Evolutionary conservation across 2,888 invertebrate genomes (phyloP).

Genomic region (Conomelus anceps): DNA sequence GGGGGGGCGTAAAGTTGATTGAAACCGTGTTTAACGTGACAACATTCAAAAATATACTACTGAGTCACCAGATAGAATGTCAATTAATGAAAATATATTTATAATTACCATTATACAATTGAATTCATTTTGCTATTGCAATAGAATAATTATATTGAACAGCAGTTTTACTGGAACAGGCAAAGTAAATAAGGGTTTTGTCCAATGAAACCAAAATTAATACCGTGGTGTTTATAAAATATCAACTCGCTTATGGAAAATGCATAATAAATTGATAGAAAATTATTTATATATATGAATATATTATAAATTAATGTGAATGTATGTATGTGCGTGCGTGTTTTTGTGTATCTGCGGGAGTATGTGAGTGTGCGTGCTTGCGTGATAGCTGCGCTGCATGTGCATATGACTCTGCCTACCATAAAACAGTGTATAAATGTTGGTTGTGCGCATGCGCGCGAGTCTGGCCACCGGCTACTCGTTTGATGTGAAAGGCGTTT

Average conservation of each 20-base stretch:
- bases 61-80: too few species aligned
- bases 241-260: background rate
- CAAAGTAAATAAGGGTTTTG: background rate
- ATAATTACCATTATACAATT: too few species aligned
- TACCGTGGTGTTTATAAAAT: background rate
- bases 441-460: conserved; percentile 1
- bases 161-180: background rate
- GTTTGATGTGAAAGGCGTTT: conserved; percentile 17
- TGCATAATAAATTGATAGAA: background rate
- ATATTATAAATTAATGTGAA: conserved; percentile 16
- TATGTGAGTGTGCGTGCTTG: background rate
- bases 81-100: too few species aligned
- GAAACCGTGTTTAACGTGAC: too few species aligned
- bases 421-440: background rate
- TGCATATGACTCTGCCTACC: background rate
- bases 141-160: too few species aligned
- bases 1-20: too few species aligned
- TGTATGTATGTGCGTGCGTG: conserved; percentile 27
- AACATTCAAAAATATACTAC: too few species aligned
- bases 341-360: background rate
- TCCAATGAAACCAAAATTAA: background rate
- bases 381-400: background rate
- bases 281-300: background rate
- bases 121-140: background rate
- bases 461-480: background rate